Base-by-base conservation (phyloP, 2,888 invertebrate species). In the Apeira syringaria region DNA sequence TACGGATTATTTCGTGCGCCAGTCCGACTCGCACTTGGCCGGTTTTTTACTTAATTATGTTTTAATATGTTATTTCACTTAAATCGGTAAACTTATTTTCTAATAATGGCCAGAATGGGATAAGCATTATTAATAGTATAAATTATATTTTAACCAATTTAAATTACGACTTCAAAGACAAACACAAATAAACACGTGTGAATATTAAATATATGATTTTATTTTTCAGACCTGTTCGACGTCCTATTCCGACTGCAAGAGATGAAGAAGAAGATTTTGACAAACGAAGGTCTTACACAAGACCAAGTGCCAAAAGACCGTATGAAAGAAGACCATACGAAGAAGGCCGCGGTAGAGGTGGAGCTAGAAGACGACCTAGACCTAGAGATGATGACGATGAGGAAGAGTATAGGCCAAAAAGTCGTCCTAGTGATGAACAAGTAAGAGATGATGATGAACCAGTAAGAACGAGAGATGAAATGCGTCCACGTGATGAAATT, bases 341-440 rank as follows among this genome's bases (percentile, higher is more conserved):
- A 1, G 57, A 50, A 31, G 57, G 53, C 1, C 60, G 67, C 20
- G 59, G 38, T 17, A 78, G 80, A 39, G 61, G 58, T 10, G 64
- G 72, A 0, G 55, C 53, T 12, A 67, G 74, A 53, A 61, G 80
- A 52, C 31, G 39, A 5, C 73, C 73, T 9, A 70, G 79, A 50
- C 75, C 81, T 1, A 64, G 77, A 26, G 82, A 83, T 18, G 80
- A 84, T n/a, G 83, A 84, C 7, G 83, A 79, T n/a, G 54, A 54
- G n/a, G 54, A 61, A 20, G 59, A 70, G 25, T 68, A 71, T 9
- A 67, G 65, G 36, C 65, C 56, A 25, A 56, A 57, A 15, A 59
- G 70, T 49, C 61, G 70, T 47, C 60, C 61, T n/a, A 29, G 11
- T 44, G 66, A 68, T 37, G 68, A 72, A 0, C 52, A 57, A 12